A percentile compares a stretch with the other conserved stretches of the same genome.
These are phyloP conservation scores for Fabriciana adippe DNA, from an alignment of 2,888 invertebrate genomes.

Conservation along the genomic window DNA sequence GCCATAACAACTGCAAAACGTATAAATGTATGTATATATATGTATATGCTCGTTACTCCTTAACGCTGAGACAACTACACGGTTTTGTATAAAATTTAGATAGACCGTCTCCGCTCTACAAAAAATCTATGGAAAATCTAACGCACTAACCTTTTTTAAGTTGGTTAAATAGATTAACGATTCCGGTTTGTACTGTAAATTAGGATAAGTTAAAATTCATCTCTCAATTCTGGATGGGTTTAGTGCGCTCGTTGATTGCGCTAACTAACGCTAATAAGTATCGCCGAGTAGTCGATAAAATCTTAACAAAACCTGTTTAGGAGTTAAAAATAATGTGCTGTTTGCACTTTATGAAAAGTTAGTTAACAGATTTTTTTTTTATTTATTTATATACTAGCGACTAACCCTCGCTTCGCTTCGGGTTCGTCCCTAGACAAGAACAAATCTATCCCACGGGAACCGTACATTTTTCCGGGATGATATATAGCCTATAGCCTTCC, in stretches of 20 bases:
- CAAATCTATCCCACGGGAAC: no score
- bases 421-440: no score
- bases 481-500: no score
- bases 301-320: slow-evolving; percentile 28
- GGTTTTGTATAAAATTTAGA: no score
- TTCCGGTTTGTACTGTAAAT: slow-evolving; percentile 7
- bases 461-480: no score
- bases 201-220: slow-evolving; percentile 18
- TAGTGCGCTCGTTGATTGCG: slow-evolving; percentile 29
- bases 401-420: no score
- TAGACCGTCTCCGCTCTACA: no score
- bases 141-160: not conserved
- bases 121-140: not conserved
- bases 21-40: no score
- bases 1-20: no score
- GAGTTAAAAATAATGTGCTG: slow-evolving; percentile 6
- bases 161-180: slow-evolving; percentile 22
- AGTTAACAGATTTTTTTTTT: not conserved
- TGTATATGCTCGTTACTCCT: no score
- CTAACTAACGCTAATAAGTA: slow-evolving; percentile 32
- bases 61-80: no score
- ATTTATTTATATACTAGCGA: no score
- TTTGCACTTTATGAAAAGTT: not conserved
- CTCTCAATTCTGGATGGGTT: slow-evolving; percentile 31
- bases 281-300: slow-evolving; percentile 19